Conservation (phyloP, 2,113 vertebrate genomes). For the Mormoops blainvillei region DNA sequence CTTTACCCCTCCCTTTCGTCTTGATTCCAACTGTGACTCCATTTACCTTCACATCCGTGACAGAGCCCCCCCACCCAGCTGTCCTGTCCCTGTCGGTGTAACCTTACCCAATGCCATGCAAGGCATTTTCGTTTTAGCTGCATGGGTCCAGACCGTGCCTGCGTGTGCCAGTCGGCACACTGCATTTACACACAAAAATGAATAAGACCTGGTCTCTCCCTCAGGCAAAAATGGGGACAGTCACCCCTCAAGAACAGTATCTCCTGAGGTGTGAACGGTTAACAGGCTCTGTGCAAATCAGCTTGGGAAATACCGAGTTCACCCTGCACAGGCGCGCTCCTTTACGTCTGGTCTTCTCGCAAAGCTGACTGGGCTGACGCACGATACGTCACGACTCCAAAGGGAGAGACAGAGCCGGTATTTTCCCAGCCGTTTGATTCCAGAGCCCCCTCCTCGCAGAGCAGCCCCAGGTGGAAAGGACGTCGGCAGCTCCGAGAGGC, state of each 20-base stretch:
- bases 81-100: background rate
- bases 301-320: background rate
- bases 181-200: background rate
- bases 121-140: background rate
- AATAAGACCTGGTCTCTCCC: background rate
- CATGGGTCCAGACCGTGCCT: accelerated
- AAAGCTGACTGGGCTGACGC: background rate
- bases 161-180: background rate
- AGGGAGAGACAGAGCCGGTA: background rate
- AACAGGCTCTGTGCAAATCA: background rate
- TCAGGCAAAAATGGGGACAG: background rate
- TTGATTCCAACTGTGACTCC: background rate
- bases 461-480: background rate
- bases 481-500: background rate
- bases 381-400: background rate
- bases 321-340: background rate
- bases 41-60: background rate
- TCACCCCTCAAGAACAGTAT: background rate
- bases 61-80: background rate
- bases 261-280: background rate
- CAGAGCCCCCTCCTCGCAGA: background rate
- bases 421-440: background rate
- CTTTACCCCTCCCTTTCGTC: background rate
- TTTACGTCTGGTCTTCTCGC: background rate
- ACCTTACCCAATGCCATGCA: background rate